A percentile compares a stretch with the other conserved stretches of the same genome.
Evolutionary conservation across 2,113 vertebrate species (phyloP).

Genomic region (Labeo rohita): DNA sequence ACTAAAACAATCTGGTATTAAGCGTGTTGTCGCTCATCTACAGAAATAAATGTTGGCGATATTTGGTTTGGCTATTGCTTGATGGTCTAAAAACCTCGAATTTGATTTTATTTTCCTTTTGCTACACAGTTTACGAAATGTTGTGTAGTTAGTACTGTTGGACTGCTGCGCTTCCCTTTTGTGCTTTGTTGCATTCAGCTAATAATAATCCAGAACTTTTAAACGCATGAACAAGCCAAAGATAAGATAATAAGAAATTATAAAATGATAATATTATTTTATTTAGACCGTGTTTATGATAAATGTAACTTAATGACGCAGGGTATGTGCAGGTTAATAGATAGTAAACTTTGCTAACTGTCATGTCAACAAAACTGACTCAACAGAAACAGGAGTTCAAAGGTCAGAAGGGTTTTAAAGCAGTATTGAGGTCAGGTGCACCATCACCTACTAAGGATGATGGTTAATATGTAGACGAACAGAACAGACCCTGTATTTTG

Average conservation of each 20-base stretch:
- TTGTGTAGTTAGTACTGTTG: not conserved
- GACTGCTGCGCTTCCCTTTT: not conserved
- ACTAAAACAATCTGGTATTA: no score
- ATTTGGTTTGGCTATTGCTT: not conserved
- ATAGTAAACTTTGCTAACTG: not conserved
- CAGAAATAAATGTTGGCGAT: not conserved
- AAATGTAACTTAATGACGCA: not conserved
- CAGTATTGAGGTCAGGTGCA: not conserved
- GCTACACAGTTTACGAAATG: not conserved
- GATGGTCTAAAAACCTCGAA: not conserved
- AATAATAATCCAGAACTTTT: not conserved
- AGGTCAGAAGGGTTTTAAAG: constrained; percentile 4
- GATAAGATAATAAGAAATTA: not conserved
- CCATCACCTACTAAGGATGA: constrained; percentile 1
- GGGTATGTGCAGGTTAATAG: not conserved
- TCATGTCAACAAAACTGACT: constrained; percentile 25
- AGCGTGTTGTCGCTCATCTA: not conserved
- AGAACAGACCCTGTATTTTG: not conserved
- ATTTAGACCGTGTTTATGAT: not conserved
- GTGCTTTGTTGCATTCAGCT: not conserved
- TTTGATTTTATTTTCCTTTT: not conserved
- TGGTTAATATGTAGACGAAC: constrained; percentile 13
- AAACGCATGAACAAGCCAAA: not conserved
- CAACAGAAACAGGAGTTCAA: not conserved
- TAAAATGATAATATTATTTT: not conserved